These are phyloP conservation scores for Nematolebias whitei DNA, from an alignment of 2,113 vertebrate genomes.

Conservation along the genomic window DNA sequence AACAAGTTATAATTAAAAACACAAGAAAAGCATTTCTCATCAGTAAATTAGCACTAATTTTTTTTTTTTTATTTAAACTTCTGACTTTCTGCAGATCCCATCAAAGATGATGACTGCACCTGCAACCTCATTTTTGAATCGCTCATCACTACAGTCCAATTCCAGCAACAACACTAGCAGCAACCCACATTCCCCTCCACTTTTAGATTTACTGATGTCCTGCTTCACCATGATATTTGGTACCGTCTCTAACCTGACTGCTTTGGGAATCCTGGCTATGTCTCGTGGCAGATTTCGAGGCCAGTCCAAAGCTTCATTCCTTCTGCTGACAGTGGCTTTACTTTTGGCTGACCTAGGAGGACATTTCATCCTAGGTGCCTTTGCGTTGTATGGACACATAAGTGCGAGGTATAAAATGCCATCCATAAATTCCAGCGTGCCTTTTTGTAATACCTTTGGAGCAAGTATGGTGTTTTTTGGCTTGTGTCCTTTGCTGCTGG, in stretches of 20 bases:
- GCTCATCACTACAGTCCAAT: not conserved
- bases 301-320: conserved; percentile 80
- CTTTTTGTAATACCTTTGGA: conserved; percentile 83
- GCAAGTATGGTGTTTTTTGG: conserved; percentile 87
- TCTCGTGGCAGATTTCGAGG: conserved; percentile 69
- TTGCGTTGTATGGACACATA: conserved; percentile 82
- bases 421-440: conserved; percentile 22
- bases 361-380: conserved; percentile 83
- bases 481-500: conserved; percentile 83
- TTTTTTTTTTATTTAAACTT: not conserved
- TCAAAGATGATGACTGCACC: conserved; percentile 28
- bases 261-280: conserved; percentile 79
- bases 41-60: not conserved
- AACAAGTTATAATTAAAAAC: conserved; percentile 2
- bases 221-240: conserved; percentile 87
- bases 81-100: conserved; percentile 39
- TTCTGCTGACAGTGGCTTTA: conserved; percentile 81
- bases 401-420: conserved; percentile 3
- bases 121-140: conserved; percentile 25
- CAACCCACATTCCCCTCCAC: not conserved
- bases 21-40: not conserved
- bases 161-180: not conserved
- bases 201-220: conserved; percentile 71
- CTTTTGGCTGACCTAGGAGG: conserved; percentile 83
- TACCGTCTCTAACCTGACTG: conserved; percentile 82